Evolutionary conservation across 2,113 vertebrate genomes (phyloP).

Genomic region (Anhinga rufa): DNA sequence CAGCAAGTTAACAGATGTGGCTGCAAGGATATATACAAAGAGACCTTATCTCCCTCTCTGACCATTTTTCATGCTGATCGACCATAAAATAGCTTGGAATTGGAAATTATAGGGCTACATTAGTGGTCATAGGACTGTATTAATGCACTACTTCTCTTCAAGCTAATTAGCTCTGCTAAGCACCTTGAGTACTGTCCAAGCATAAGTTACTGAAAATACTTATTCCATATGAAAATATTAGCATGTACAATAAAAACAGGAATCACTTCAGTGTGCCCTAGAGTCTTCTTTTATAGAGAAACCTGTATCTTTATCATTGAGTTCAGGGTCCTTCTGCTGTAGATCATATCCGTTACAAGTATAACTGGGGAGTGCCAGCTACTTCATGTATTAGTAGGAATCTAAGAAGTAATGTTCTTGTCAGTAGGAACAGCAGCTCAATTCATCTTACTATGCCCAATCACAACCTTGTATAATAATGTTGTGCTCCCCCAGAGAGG

Average conservation of each 20-base stretch:
- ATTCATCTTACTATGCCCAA: slow-evolving; percentile 54
- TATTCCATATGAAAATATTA: not conserved
- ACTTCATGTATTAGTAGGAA: slow-evolving; percentile 3
- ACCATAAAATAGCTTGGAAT: not conserved
- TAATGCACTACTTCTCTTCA: not conserved
- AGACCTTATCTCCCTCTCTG: not conserved
- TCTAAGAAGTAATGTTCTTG: slow-evolving; percentile 60
- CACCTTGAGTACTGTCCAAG: not conserved
- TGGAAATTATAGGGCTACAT: not conserved
- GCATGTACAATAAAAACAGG: not conserved
- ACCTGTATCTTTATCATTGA: not conserved
- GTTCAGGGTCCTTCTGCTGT: not conserved
- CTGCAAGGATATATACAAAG: not conserved
- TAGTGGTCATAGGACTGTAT: not conserved
- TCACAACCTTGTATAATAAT: slow-evolving; percentile 58
- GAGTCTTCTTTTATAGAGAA: not conserved
- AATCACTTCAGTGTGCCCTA: not conserved
- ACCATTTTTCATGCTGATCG: not conserved
- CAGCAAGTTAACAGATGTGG: not conserved
- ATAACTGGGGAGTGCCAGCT: not conserved
- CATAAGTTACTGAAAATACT: not conserved
- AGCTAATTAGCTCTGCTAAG: not conserved
- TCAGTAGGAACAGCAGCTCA: slow-evolving; percentile 33
- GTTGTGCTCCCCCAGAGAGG: not conserved
- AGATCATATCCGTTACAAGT: not conserved